Evolutionary conservation across 2,888 invertebrate genomes (phyloP).

Genomic region (Orchestes rusci): DNA sequence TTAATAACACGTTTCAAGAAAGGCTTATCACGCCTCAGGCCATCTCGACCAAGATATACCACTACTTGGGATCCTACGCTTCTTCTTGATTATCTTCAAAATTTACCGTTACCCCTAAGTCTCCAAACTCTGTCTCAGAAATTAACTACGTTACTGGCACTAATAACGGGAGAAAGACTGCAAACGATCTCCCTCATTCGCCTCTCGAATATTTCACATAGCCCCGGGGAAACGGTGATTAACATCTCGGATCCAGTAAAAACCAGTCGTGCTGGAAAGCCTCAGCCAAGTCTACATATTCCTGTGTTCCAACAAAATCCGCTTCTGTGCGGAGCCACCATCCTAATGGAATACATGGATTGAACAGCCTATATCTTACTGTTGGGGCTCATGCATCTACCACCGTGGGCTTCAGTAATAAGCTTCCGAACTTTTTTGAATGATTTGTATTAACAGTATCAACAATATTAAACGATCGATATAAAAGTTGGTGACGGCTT

Average conservation of each 20-base stretch:
- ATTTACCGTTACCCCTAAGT: slow-evolving; percentile 7
- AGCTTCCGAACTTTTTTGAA: too few species aligned
- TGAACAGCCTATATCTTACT: slow-evolving; percentile 5
- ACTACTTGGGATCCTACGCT: slow-evolving; percentile 28
- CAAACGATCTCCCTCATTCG: slow-evolving; percentile 19
- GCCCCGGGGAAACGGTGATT: slow-evolving; percentile 1
- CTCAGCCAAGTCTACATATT: slow-evolving; percentile 4
- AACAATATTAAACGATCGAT: too few species aligned
- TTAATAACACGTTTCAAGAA: slow-evolving; percentile 26
- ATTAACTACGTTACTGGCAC: slow-evolving; percentile 14
- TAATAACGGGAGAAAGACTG: slow-evolving; percentile 14
- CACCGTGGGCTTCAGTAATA: too few species aligned
- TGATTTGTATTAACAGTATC: too few species aligned
- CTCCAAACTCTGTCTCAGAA: slow-evolving; percentile 13
- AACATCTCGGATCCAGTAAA: slow-evolving; percentile 3
- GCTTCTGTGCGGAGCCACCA: slow-evolving; percentile 6
- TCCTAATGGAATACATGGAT: slow-evolving; percentile 4
- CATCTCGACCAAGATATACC: slow-evolving; percentile 27
- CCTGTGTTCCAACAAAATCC: slow-evolving; percentile 8
- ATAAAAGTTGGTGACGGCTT: too few species aligned
- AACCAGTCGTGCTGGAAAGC: neutral
- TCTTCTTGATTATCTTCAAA: slow-evolving; percentile 27
- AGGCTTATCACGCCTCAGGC: slow-evolving; percentile 24
- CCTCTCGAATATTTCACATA: slow-evolving; percentile 7
- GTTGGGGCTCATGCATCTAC: slow-evolving; percentile 1